Conservation (phyloP, 1,140 invertebrate genomes). For the Papilio aristodemus region DNA sequence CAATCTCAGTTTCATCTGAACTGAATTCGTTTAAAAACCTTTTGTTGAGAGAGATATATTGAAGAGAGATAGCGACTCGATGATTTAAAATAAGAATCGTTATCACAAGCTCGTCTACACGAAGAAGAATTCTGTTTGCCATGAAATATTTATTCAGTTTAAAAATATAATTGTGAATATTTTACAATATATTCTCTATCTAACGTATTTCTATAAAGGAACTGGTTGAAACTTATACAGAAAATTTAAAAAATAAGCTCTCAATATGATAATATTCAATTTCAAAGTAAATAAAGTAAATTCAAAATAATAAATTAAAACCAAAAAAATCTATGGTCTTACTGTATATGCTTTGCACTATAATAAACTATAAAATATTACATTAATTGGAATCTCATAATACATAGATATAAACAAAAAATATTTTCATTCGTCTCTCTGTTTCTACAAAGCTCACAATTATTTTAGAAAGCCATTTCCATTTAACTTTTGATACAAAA, state of each 20-base stretch:
- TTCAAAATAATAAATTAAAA: no score
- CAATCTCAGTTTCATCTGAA: slow-evolving; percentile 46
- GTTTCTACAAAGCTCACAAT: neutral
- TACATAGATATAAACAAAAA: no score
- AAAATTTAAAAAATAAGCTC: no score
- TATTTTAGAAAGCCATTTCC: slow-evolving; percentile 11
- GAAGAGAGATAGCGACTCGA: slow-evolving; percentile 44
- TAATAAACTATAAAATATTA: no score
- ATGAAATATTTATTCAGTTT: neutral
- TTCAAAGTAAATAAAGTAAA: no score
- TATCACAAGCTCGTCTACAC: slow-evolving; percentile 45
- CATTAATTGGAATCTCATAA: no score
- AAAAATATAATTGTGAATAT: neutral
- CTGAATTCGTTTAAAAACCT: slow-evolving; percentile 48
- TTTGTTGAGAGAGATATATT: slow-evolving; percentile 62
- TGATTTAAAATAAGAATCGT: slow-evolving; percentile 52
- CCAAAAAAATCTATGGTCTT: no score
- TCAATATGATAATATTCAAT: no score
- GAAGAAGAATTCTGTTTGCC: slow-evolving; percentile 39
- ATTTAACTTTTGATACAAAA: slow-evolving; percentile 28
- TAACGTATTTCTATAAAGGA: neutral
- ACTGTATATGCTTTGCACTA: no score
- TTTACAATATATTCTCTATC: neutral
- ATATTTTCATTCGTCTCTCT: neutral
- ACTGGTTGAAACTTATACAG: no score